A percentile compares a stretch with the other conserved stretches of the same genome.
Conservation (phyloP, 1,140 invertebrate genomes). For the Meloidogyne exigua region DNA sequence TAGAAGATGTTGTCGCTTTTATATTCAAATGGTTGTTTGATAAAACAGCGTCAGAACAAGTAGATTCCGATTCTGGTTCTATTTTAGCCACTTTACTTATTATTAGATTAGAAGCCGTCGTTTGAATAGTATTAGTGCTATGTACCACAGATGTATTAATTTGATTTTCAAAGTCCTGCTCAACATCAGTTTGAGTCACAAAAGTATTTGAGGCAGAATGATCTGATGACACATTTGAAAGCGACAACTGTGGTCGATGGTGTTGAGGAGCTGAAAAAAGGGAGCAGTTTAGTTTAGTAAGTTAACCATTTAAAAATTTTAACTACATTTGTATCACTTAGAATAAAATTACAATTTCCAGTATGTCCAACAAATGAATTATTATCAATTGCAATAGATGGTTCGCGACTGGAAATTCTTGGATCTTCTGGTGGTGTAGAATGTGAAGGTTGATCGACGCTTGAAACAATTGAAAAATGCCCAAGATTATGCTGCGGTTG, state of each 20-base stretch:
- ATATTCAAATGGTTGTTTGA: neutral
- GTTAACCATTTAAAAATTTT: too few relatives aligned
- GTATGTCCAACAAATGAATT: slow-evolving; percentile 1
- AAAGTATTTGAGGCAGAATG: neutral
- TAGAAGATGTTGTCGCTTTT: neutral
- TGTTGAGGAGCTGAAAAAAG: neutral
- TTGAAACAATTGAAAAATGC: neutral
- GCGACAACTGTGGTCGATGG: neutral
- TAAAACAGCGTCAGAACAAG: neutral
- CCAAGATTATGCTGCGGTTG: neutral
- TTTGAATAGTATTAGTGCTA: neutral
- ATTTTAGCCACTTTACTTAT: neutral
- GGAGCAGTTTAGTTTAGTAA: too few relatives aligned
- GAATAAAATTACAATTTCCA: neutral
- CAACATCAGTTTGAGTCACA: neutral
- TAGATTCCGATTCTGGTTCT: neutral
- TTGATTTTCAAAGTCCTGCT: neutral
- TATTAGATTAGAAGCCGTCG: neutral
- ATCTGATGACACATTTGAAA: neutral
- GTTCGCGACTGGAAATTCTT: slow-evolving; percentile 11
- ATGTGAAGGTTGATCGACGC: neutral
- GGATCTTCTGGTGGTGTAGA: slow-evolving; percentile 25
- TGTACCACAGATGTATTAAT: neutral
- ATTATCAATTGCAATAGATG: neutral
- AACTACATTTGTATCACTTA: neutral